Evolutionary conservation across 2,113 vertebrate genomes (phyloP).

Genomic region (Zosterops lateralis): DNA sequence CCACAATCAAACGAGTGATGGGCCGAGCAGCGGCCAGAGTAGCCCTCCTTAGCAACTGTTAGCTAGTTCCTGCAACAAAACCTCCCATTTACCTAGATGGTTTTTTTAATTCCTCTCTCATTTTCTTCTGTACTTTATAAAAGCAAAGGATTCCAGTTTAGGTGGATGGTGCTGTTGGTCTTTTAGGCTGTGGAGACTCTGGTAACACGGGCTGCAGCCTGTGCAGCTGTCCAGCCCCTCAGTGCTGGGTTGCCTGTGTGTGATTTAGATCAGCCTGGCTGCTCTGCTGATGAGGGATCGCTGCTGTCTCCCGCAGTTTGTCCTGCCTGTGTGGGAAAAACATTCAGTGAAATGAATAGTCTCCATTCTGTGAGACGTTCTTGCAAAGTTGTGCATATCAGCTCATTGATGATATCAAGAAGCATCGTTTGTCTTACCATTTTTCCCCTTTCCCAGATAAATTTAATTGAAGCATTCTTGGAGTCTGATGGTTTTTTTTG

Average conservation of each 20-base stretch:
- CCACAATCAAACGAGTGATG: background rate
- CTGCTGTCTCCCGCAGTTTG: background rate
- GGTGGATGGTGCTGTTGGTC: background rate
- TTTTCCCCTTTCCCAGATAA: background rate
- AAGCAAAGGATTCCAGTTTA: background rate
- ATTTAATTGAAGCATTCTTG: background rate
- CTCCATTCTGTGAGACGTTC: background rate
- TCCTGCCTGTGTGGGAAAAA: background rate
- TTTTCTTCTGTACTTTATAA: background rate
- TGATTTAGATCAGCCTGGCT: background rate
- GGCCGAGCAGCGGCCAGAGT: background rate
- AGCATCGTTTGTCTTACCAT: background rate
- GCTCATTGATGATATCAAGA: background rate
- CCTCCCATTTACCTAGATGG: background rate
- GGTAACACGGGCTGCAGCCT: background rate
- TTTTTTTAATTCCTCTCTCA: background rate
- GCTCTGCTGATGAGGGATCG: accelerated
- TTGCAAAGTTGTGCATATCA: background rate
- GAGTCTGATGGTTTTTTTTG: background rate
- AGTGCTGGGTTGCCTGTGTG: background rate
- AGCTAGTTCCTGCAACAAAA: background rate
- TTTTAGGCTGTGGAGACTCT: background rate
- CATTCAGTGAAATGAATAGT: background rate
- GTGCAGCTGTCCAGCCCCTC: accelerated
- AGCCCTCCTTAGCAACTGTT: background rate